Evolutionary conservation across 2,113 vertebrate species (phyloP).

Genomic region (Corythornis vintsioides): DNA sequence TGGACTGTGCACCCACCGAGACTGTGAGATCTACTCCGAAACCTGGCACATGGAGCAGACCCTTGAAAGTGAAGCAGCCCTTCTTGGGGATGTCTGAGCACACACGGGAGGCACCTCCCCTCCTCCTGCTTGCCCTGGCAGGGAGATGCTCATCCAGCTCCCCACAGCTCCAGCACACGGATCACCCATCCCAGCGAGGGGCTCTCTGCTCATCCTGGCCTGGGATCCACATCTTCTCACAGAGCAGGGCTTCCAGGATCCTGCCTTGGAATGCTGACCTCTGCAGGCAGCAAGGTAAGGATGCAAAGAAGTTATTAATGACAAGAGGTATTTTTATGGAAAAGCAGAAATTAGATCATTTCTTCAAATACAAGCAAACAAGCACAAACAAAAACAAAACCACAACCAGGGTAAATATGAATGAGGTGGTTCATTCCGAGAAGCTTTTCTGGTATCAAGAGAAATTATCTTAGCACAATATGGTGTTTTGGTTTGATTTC

Average conservation of each 20-base stretch:
- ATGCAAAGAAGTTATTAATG: background rate
- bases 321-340: background rate
- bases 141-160: background rate
- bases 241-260: background rate
- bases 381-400: background rate
- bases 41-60: background rate
- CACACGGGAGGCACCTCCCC: background rate
- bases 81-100: background rate
- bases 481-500: constrained; percentile 41
- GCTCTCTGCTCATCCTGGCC: background rate
- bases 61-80: no score
- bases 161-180: background rate
- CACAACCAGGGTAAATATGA: background rate
- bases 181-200: background rate
- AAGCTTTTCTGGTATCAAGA: background rate
- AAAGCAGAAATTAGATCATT: background rate
- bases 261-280: background rate
- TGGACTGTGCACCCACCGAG: background rate
- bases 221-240: background rate
- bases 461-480: background rate
- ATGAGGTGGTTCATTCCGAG: background rate
- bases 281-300: background rate
- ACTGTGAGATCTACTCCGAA: background rate
- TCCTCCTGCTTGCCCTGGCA: no score
- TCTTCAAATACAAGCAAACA: background rate